Evolutionary conservation across 2,113 vertebrate genomes (phyloP).

Genomic region (Oceanites oceanicus): DNA sequence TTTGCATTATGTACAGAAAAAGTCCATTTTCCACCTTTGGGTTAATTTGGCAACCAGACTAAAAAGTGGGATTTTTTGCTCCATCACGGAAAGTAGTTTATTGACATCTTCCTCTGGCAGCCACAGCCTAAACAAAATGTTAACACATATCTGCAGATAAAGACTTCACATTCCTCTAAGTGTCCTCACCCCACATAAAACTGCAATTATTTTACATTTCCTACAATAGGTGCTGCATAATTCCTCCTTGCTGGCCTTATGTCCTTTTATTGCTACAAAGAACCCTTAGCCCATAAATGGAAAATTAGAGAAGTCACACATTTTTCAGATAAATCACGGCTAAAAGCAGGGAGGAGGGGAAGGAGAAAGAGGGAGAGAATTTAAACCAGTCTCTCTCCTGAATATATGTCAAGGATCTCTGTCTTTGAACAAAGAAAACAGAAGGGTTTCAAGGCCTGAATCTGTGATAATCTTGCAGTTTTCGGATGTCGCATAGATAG

Average conservation of each 20-base stretch:
- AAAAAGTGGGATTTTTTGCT: background rate
- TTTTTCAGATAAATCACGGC: slow-evolving; percentile 19
- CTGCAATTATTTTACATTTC: slow-evolving; percentile 53
- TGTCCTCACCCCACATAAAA: background rate
- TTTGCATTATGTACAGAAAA: background rate
- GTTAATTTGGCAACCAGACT: background rate
- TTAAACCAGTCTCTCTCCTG: background rate
- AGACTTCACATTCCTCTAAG: slow-evolving; percentile 12
- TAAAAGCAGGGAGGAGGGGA: slow-evolving; percentile 5
- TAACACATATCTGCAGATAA: slow-evolving; percentile 18
- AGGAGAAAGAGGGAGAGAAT: background rate
- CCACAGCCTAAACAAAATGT: background rate
- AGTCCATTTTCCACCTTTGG: background rate
- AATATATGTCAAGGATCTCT: background rate
- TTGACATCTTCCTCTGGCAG: background rate
- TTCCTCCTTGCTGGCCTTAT: background rate
- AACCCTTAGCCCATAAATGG: background rate
- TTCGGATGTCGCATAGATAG: background rate
- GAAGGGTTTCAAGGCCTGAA: slow-evolving; percentile 6
- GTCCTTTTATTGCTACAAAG: background rate
- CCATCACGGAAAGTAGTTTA: background rate
- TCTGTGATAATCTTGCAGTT: background rate
- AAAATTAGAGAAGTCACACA: background rate
- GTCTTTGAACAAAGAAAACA: slow-evolving; percentile 43
- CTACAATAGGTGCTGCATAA: background rate